Evolutionary conservation across 2,797 vertebrate species (phyloP), one percentile per base, ranked within the genome.

Genomic region (Nothura maculosa): DNA sequence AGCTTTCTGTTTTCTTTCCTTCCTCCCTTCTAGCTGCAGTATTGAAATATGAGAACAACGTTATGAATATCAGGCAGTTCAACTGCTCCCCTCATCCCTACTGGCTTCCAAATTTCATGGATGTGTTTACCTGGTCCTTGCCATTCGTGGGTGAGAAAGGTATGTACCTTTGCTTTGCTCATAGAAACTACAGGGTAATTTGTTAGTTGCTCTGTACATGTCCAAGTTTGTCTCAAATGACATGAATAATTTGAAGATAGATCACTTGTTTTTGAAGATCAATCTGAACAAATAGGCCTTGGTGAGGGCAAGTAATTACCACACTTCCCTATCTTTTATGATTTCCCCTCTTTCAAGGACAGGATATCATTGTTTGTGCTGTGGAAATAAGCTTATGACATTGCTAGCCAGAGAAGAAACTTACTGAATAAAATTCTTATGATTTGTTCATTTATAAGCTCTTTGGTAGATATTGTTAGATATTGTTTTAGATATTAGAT

Each of bases 61-160:
- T 99, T 95, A 99, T 99, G 99, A 99, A 99, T 95, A 99, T 99
- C 97, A 98, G 99, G 78, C 99, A 99, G 97, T 99, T 99, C 97
- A 99, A 99, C 98, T 99, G 99, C 92, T 99, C 99, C 57, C 99
- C 99, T 70, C 99, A 99, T 87, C 99, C 99, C 0, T 99, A 99
- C 97, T 99, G 99, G 99, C 98, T 99, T 97, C 99, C 99, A 79
- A 99, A 99, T 96, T 99, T 99, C 98, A 99, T 99, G 99, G 99
- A 99, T 61, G 99, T 99, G 92, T 99, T 99, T 97, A 99, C 99
- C 86, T 99, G 99, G 99, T 99, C 99, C 36, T 98, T 99, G 97
- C 99, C 99, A 0, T 99, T 99, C 67, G 99, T 99, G 78, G 99
- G 99, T 78, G 99, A 99, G 94, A 99, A 99, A 98, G 99, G 99